Percentiles rank a stretch among this genome's conserved stretches.
Conservation (phyloP, 64 coral and sea anemone genomes). For the Exaiptasia diaphana region DNA sequence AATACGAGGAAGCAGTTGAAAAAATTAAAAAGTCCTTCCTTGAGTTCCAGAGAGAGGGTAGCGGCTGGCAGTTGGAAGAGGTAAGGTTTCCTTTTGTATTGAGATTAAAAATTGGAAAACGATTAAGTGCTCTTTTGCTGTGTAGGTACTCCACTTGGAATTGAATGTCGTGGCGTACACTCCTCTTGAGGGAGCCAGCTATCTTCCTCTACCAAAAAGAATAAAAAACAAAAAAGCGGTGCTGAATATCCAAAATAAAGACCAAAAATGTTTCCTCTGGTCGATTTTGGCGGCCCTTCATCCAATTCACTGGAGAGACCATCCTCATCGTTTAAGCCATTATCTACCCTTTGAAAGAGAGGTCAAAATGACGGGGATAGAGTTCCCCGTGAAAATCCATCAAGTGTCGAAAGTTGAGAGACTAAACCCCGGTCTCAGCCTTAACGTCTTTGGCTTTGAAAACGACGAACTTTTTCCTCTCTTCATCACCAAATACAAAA, state of each 20-base stretch:
- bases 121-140: too few relatives aligned
- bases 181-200: not conserved
- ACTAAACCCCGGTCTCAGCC: too few relatives aligned
- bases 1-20: not conserved
- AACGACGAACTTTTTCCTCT: too few relatives aligned
- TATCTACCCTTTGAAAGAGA: not conserved
- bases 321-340: not conserved
- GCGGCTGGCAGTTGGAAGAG: conserved; percentile 27
- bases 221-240: conserved; percentile 24
- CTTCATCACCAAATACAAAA: too few relatives aligned
- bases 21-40: conserved; percentile 27
- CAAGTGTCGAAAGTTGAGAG: too few relatives aligned
- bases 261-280: conserved; percentile 4
- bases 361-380: not conserved
- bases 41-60: conserved; percentile 3
- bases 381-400: not conserved
- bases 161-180: not conserved
- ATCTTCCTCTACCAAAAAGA: not conserved
- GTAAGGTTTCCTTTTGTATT: too few relatives aligned
- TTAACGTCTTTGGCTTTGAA: too few relatives aligned
- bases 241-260: not conserved
- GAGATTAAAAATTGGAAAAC: too few relatives aligned
- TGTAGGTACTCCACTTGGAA: too few relatives aligned
- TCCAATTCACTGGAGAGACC: not conserved
- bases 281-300: not conserved